These are phyloP conservation scores for Diadophis punctatus DNA, from an alignment of 2,113 vertebrate genomes.

Conservation along the genomic window DNA sequence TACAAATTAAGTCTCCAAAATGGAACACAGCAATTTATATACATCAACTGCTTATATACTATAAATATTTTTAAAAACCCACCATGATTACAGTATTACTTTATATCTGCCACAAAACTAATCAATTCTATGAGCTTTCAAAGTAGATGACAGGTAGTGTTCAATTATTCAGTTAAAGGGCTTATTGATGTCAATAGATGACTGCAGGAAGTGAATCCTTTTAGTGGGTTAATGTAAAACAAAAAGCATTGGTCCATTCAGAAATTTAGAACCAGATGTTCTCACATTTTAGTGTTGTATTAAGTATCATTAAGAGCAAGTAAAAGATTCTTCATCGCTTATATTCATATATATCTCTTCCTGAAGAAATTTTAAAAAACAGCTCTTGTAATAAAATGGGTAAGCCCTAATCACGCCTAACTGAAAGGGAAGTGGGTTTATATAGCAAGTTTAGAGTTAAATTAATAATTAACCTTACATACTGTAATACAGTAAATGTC, in stretches of 20 bases:
- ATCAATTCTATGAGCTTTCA: slow-evolving; percentile 39
- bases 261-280: slow-evolving; percentile 48
- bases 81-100: not conserved
- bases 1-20: not conserved
- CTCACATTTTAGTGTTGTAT: not conserved
- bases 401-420: not conserved
- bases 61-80: not conserved
- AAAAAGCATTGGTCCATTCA: slow-evolving; percentile 48
- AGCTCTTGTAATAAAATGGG: not conserved
- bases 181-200: slow-evolving; percentile 66
- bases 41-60: slow-evolving; percentile 20
- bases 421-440: not conserved
- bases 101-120: slow-evolving; percentile 41
- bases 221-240: slow-evolving; percentile 52
- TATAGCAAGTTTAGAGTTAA: slow-evolving; percentile 3
- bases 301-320: slow-evolving; percentile 28
- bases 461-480: not conserved
- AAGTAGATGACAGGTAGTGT: slow-evolving; percentile 59
- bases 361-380: slow-evolving; percentile 29
- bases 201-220: slow-evolving; percentile 64
- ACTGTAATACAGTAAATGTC: not conserved
- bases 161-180: slow-evolving; percentile 69
- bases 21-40: not conserved
- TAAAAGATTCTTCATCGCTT: slow-evolving; percentile 3
- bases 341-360: slow-evolving; percentile 1